Percentiles rank a stretch among this genome's conserved stretches.
These are phyloP conservation scores for Bombus huntii DNA, from an alignment of 1,140 invertebrate genomes.

Conservation along the genomic window DNA sequence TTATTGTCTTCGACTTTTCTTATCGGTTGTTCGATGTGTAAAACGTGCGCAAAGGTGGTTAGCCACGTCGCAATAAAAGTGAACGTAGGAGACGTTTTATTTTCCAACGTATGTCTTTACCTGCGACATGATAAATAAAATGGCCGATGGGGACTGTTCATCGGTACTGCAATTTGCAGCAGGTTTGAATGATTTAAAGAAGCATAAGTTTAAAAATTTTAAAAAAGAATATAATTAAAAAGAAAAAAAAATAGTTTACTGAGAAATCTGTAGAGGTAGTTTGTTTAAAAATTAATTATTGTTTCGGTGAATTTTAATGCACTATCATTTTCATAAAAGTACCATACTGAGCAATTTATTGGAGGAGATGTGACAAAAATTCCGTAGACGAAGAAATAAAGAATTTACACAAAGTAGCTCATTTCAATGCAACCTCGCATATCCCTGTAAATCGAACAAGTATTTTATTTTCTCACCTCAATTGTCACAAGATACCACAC, in stretches of 20 bases:
- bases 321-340: background rate
- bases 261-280: background rate
- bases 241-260: no score
- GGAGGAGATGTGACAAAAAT: background rate
- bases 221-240: no score
- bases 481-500: background rate
- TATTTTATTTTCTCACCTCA: background rate
- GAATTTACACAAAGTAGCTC: background rate
- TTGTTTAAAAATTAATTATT: background rate
- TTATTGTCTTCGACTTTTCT: slow-evolving; percentile 11
- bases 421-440: background rate
- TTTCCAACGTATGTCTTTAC: no score
- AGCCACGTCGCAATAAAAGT: no score
- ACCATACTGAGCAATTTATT: background rate
- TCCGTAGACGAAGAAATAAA: background rate
- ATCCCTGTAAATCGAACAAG: background rate
- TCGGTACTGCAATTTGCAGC: no score
- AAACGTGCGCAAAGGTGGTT: background rate
- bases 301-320: no score
- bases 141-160: no score
- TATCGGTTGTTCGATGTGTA: background rate
- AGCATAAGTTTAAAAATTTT: no score
- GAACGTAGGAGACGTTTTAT: no score
- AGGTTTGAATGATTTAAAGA: no score
- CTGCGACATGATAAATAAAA: no score